Evolutionary conservation across 2,888 invertebrate species (phyloP), one percentile per base, ranked within the genome.

Genomic region (Lissocephala sabroskyi): DNA sequence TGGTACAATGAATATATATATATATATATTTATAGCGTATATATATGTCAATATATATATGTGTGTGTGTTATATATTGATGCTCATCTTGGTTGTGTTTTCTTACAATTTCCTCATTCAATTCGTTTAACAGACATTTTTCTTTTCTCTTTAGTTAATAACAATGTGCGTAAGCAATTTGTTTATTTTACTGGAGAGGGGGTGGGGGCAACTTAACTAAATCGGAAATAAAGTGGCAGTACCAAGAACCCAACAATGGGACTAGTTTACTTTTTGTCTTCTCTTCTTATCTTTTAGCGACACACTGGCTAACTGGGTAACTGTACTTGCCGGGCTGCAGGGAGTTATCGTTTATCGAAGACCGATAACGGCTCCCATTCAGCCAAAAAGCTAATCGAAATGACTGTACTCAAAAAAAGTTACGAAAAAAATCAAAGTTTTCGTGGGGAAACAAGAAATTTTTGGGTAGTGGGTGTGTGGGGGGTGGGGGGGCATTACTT

Each of bases 131-230:
- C 68, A 71, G 68, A 71, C 59, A 56, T 30, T 42, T 59, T n/a
- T n/a, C n/a, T n/a, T n/a, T n/a, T n/a, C n/a, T n/a, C n/a, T n/a
- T n/a, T 57, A 63, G 51, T 70, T 18, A 65, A 62, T 74, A 64
- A 68, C 73, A 66, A 70, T 71, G 66, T 73, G 74, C 74, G 74
- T 70, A 71, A 68, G 70, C 73, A 61, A 51, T 60, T 56, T 44
- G 45, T 37, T 33, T 45, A 14, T 35, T 35, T 49, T 35, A 26
- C 26, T 40, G n/a, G n/a, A n/a, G n/a, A n/a, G n/a, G n/a, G n/a
- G n/a, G n/a, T n/a, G n/a, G n/a, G n/a, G n/a, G n/a, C n/a, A n/a
- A n/a, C n/a, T n/a, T 14, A 50, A 42, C 47, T 45, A 51, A 49
- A 42, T 17, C 9, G 16, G 41, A 17, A 45, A 45, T 41, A 32